Evolutionary conservation across 2,888 invertebrate species (phyloP).

Genomic region (Tipula helvola): DNA sequence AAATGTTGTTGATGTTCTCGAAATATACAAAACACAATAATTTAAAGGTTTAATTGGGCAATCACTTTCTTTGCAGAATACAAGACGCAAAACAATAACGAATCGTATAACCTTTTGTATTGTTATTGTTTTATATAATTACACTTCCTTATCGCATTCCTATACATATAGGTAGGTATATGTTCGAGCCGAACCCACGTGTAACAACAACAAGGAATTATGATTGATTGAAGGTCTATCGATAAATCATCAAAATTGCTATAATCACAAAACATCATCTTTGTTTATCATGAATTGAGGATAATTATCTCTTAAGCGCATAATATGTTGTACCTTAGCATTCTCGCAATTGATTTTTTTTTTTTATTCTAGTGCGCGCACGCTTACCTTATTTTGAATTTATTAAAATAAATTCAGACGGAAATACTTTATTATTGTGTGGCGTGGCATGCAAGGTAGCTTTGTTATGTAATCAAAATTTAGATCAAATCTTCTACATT

Average conservation of each 20-base stretch:
- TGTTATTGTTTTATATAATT: background rate
- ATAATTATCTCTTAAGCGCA: background rate
- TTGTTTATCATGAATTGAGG: background rate
- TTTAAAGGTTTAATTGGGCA: background rate
- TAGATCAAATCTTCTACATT: background rate
- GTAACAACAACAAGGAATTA: background rate
- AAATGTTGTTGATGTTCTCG: background rate
- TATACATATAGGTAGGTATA: background rate
- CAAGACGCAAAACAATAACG: background rate
- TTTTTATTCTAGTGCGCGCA: no score
- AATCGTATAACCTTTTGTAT: background rate
- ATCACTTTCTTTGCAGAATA: background rate
- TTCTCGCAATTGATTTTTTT: background rate
- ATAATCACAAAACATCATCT: no score
- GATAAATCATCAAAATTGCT: background rate
- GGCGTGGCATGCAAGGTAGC: background rate
- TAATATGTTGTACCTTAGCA: background rate
- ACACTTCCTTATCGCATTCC: background rate
- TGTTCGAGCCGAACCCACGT: background rate
- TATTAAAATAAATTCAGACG: background rate
- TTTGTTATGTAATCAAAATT: background rate
- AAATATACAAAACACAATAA: background rate
- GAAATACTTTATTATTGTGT: background rate
- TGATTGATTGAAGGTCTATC: background rate
- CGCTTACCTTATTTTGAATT: background rate